Evolutionary conservation across 2,797 vertebrate genomes (phyloP).

Genomic region (Vipera ursinii): DNA sequence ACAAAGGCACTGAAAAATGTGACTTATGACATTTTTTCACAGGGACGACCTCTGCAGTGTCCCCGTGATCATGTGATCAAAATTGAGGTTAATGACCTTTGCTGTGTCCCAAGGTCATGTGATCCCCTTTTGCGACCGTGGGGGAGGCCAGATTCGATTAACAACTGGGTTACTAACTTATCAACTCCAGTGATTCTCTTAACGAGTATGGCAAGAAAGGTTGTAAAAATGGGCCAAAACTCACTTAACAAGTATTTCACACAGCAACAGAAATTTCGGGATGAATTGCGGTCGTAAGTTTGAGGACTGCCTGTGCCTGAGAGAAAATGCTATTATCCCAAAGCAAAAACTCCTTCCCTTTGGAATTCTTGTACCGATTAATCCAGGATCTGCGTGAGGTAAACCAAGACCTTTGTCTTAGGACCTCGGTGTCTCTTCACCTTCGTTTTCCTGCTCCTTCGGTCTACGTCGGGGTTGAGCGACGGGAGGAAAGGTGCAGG

Average conservation of each 20-base stretch:
- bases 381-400: background rate
- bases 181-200: too few species aligned
- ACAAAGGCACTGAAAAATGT: too few species aligned
- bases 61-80: too few species aligned
- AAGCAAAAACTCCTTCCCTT: background rate
- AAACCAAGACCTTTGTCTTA: background rate
- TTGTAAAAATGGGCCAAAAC: background rate
- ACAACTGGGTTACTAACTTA: too few species aligned
- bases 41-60: too few species aligned
- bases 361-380: background rate
- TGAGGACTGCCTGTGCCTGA: too few species aligned
- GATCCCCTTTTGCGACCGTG: background rate
- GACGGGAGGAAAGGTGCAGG: conserved; percentile 13
- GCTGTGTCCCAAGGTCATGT: too few species aligned
- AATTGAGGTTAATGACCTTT: too few species aligned
- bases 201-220: background rate
- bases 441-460: conserved; percentile 54
- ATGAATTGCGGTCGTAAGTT: background rate
- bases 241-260: background rate
- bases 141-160: too few species aligned
- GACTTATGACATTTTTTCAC: too few species aligned
- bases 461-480: conserved; percentile 36
- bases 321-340: background rate
- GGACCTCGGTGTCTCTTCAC: conserved; percentile 13
- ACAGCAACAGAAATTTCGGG: background rate